phyloP scores from a whole-genome alignment of 2,888 invertebrate genomes.

The Dyspetes luteomarginatus region DNA sequence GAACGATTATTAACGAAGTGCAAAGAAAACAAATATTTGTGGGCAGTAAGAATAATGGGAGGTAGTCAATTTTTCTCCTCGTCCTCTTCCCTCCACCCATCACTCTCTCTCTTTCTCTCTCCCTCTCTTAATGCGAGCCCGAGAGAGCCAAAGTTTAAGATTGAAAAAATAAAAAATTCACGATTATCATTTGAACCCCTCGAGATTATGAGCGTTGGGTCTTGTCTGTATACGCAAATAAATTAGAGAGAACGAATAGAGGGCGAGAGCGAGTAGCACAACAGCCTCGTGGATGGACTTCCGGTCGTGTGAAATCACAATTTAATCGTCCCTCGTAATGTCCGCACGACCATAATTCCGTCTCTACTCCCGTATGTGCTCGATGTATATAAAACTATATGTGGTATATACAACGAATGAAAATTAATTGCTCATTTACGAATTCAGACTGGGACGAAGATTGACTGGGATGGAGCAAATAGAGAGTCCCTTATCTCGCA shows the following conservation, averaged over 20 bases:
- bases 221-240: slow-evolving; percentile 39
- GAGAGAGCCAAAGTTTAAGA: slow-evolving; percentile 23
- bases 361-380: slow-evolving; percentile 28
- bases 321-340: slow-evolving; percentile 53
- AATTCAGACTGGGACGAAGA: slow-evolving; percentile 38
- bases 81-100: no score
- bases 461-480: not conserved
- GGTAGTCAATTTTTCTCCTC: not conserved
- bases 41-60: not conserved
- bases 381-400: slow-evolving; percentile 4
- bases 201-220: slow-evolving; percentile 23
- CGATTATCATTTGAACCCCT: slow-evolving; percentile 6
- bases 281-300: slow-evolving; percentile 41
- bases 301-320: slow-evolving; percentile 51
- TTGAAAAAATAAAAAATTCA: not conserved
- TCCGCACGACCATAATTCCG: slow-evolving; percentile 39
- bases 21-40: not conserved
- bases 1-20: not conserved
- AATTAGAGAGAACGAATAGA: slow-evolving; percentile 39
- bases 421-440: slow-evolving; percentile 33
- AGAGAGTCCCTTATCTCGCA: slow-evolving; percentile 26
- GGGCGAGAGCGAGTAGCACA: not conserved
- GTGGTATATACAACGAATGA: slow-evolving; percentile 20
- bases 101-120: no score
- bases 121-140: no score